Evolutionary conservation across 2,113 vertebrate species (phyloP), one percentile per base, ranked within the genome.

Genomic region (Bujurquina vittata): DNA sequence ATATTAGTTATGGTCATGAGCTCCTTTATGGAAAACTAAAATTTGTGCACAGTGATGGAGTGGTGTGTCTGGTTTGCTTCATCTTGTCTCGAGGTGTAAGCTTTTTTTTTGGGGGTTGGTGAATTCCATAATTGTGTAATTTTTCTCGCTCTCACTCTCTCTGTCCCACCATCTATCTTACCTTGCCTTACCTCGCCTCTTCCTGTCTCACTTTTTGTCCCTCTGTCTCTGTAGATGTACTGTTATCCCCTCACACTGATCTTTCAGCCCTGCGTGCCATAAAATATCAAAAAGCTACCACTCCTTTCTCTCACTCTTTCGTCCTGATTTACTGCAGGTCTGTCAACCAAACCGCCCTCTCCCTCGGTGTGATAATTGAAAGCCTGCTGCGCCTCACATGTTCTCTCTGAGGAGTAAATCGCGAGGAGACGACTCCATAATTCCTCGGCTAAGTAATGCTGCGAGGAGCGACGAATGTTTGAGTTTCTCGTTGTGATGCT

Each of bases 301-400:
- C 37, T 10, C 5, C 33, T 20, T 3, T 35, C 58, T 59, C 31
- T 12, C 49, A 10, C 29, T 12, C 73, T 23, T 73, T 87, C 31
- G 23, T 29, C 65, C 20, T 86, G 86, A 88, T 84, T 82, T 67
- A 33, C 74, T 33, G 54, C 62, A n/a, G 61, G 37, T 60, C 75
- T 31, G 15, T 74, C 29, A 62, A 5, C 37, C 23, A 10, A 61
- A 14, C 26, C 73, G 31, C 23, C 35, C 15, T 46, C 65, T 84
- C 35, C 23, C 81, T 63, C 15, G 3, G n/a, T 52, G 29, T 56
- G 60, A 29, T 83, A 80, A 82, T 86, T 76, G 83, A 88, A 60
- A 8, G 43, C 10, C 79, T 61, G 43, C 52, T 59, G 43, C 1
- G 5, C 54, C 22, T 84, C 75, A 29, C 29, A n/a, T 75, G n/a